Evolutionary conservation across 1,140 invertebrate genomes (phyloP).

Genomic region (Calliphora vicina): DNA sequence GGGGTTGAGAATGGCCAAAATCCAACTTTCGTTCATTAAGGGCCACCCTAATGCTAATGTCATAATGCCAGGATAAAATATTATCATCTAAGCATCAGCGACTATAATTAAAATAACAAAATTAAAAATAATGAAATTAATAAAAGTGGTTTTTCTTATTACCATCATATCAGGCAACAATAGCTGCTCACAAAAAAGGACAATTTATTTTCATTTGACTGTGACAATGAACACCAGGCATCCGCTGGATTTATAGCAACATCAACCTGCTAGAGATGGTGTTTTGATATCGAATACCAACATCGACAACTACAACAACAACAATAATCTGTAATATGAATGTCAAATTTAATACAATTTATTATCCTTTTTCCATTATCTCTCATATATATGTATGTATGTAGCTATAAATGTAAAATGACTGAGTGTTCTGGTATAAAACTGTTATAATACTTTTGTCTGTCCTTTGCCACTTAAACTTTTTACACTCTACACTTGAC

Average conservation of each 20-base stretch:
- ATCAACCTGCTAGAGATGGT: background rate
- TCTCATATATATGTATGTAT: conserved; percentile 40
- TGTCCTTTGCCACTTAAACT: conserved; percentile 1
- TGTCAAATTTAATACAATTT: conserved; percentile 62
- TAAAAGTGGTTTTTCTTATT: conserved; percentile 9
- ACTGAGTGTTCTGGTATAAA: background rate
- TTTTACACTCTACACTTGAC: conserved; percentile 33
- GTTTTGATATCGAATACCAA: background rate
- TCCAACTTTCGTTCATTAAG: too few species aligned
- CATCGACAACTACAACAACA: conserved; percentile 38
- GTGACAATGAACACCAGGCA: background rate
- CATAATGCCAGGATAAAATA: too few species aligned
- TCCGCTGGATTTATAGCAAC: background rate
- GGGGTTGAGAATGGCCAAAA: too few species aligned
- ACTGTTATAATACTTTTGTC: background rate
- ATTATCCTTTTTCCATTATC: conserved; percentile 62
- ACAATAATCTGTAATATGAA: conserved; percentile 26
- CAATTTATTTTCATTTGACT: background rate
- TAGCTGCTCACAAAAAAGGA: background rate
- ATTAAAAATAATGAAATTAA: conserved; percentile 4
- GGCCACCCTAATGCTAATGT: too few species aligned
- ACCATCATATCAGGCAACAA: background rate
- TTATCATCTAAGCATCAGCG: background rate
- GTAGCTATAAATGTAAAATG: too few species aligned
- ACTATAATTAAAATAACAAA: background rate